Conservation (phyloP, 2,113 vertebrate species). For the Donacobius atricapilla region DNA sequence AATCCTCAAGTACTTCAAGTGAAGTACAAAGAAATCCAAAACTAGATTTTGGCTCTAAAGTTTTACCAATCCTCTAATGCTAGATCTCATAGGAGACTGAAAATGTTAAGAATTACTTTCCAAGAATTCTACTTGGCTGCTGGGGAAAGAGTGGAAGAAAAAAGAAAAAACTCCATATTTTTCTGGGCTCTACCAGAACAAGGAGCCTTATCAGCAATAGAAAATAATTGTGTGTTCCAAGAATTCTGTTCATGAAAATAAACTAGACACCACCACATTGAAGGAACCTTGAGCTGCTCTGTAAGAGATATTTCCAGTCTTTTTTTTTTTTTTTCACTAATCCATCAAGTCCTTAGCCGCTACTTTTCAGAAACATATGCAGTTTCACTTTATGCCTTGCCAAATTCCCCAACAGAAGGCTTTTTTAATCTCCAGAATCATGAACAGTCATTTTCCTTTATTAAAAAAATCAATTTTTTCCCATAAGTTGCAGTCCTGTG, state of each 20-base stretch:
- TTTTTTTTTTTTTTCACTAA: neutral
- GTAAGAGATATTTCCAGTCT: neutral
- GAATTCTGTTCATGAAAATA: neutral
- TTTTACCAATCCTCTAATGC: neutral
- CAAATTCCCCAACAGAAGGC: neutral
- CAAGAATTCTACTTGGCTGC: neutral
- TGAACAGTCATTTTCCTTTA: neutral
- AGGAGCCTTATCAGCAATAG: neutral
- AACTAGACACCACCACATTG: fast-evolving
- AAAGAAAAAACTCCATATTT: neutral
- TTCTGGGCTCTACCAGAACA: neutral
- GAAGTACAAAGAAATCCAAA: neutral
- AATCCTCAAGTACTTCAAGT: neutral
- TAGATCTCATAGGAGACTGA: neutral
- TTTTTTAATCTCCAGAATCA: neutral
- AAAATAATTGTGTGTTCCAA: neutral
- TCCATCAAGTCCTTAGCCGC: neutral
- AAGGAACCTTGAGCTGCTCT: neutral
- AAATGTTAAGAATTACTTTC: neutral
- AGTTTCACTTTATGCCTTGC: neutral
- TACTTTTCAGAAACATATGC: neutral
- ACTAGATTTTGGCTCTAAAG: neutral
- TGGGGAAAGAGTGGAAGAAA: neutral
- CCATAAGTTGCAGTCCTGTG: neutral
- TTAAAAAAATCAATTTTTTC: neutral